A percentile compares a stretch with the other conserved stretches of the same genome.
These are phyloP conservation scores for Mamestra brassicae DNA, from an alignment of 2,888 invertebrate species.

Conservation along the genomic window DNA sequence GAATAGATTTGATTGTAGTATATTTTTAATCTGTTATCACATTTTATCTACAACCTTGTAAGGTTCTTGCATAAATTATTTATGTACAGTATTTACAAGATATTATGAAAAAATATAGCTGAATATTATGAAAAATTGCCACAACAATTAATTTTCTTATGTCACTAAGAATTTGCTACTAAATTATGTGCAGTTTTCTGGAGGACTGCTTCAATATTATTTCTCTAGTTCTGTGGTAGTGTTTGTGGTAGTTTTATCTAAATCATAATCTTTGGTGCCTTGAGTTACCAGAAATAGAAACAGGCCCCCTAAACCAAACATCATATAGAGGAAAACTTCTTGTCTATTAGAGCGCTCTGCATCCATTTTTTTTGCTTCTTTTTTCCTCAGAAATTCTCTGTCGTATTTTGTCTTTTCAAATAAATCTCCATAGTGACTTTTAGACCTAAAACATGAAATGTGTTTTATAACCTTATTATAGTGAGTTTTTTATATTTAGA, in stretches of 20 bases:
- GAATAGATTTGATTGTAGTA: slow-evolving; percentile 13
- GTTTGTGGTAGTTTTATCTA: slow-evolving; percentile 51
- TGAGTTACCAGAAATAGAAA: slow-evolving; percentile 74
- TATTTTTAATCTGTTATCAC: slow-evolving; percentile 66
- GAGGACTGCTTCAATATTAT: neutral
- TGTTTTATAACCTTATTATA: neutral
- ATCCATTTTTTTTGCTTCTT: slow-evolving; percentile 64
- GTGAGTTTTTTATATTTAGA: neutral
- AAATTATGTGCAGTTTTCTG: neutral
- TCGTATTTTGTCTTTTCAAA: slow-evolving; percentile 78
- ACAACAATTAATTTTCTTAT: slow-evolving; percentile 23
- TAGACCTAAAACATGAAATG: slow-evolving; percentile 80
- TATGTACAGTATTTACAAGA: slow-evolving; percentile 81
- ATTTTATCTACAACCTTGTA: slow-evolving; percentile 66
- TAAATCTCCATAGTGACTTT: slow-evolving; percentile 87
- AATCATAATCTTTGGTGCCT: slow-evolving; percentile 80
- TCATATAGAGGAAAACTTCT: slow-evolving; percentile 75
- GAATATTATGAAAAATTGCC: slow-evolving; percentile 12
- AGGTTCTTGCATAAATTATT: slow-evolving; percentile 49
- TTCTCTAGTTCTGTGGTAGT: slow-evolving; percentile 6
- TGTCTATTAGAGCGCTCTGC: slow-evolving; percentile 66
- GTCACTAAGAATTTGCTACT: slow-evolving; percentile 29
- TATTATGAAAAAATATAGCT: slow-evolving; percentile 41
- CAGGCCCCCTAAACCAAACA: slow-evolving; percentile 71
- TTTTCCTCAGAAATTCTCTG: slow-evolving; percentile 73